Conservation (phyloP, 2,797 vertebrate genomes). For the Myotis daubentonii region DNA sequence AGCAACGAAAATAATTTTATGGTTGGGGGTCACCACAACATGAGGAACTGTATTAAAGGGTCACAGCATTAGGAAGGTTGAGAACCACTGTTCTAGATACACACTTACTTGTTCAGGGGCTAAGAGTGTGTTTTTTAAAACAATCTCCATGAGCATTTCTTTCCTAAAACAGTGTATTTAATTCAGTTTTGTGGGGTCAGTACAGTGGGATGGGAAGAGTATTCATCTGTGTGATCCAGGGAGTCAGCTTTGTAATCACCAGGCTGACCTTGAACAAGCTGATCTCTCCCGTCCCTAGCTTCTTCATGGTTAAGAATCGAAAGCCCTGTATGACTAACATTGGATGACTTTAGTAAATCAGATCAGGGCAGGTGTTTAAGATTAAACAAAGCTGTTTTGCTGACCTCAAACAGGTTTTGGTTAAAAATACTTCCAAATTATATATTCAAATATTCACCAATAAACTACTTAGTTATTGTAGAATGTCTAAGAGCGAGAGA, state of each 20-base stretch:
- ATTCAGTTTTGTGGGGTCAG: neutral
- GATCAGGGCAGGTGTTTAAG: neutral
- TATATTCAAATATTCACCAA: neutral
- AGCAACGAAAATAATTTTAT: too few relatives aligned
- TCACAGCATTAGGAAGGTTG: too few relatives aligned
- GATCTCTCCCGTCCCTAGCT: neutral
- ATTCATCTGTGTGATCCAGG: neutral
- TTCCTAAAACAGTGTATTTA: neutral
- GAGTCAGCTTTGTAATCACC: neutral
- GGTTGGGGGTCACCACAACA: too few relatives aligned
- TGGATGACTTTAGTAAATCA: neutral
- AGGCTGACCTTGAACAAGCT: neutral
- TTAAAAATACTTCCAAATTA: neutral
- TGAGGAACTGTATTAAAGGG: too few relatives aligned
- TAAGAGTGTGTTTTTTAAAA: neutral
- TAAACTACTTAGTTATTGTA: constrained; percentile 33
- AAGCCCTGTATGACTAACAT: neutral
- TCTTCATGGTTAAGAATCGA: constrained; percentile 29
- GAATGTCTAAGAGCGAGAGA: neutral
- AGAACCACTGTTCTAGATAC: neutral
- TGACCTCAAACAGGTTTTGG: constrained; percentile 19
- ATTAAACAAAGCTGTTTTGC: constrained; percentile 8
- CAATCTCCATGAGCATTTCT: neutral
- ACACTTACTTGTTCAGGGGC: neutral
- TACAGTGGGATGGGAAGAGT: neutral